Conservation (phyloP, 2,113 vertebrate species). For the Mormyrus lacerda region DNA sequence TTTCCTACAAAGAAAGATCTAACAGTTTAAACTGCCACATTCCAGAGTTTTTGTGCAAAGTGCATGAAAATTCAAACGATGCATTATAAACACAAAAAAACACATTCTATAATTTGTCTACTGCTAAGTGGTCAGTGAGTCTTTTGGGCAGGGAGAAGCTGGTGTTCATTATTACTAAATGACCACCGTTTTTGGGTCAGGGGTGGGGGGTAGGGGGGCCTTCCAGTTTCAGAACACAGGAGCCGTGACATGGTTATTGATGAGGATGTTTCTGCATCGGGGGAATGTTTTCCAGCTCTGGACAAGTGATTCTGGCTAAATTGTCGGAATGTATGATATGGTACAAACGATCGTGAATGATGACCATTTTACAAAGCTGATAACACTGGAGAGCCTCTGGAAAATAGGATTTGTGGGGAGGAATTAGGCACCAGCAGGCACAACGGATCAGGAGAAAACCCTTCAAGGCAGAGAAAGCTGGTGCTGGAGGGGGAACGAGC, state of each 20-base stretch:
- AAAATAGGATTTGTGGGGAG: not conserved
- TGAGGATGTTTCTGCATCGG: not conserved
- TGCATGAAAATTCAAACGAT: not conserved
- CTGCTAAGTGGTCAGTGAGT: not conserved
- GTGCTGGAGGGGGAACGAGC: conserved; percentile 12
- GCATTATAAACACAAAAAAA: not conserved
- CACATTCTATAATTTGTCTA: not conserved
- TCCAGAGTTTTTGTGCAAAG: not conserved
- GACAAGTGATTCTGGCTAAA: not conserved
- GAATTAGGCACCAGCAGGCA: not conserved
- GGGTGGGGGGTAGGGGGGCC: not conserved
- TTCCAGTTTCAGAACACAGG: not conserved
- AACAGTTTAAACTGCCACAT: not conserved
- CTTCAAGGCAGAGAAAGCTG: conserved; percentile 8
- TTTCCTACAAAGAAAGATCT: not conserved
- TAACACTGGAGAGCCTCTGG: conserved; percentile 4
- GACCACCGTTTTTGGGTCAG: not conserved
- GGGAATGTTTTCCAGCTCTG: not conserved
- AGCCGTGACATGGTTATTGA: not conserved
- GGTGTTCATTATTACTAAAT: not conserved
- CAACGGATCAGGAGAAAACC: not conserved
- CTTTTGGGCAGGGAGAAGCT: not conserved
- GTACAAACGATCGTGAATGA: not conserved
- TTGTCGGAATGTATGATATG: not conserved
- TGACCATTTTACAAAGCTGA: not conserved